phyloP scores from a whole-genome alignment of 1,140 invertebrate genomes.

The Homalodisca vitripennis region DNA sequence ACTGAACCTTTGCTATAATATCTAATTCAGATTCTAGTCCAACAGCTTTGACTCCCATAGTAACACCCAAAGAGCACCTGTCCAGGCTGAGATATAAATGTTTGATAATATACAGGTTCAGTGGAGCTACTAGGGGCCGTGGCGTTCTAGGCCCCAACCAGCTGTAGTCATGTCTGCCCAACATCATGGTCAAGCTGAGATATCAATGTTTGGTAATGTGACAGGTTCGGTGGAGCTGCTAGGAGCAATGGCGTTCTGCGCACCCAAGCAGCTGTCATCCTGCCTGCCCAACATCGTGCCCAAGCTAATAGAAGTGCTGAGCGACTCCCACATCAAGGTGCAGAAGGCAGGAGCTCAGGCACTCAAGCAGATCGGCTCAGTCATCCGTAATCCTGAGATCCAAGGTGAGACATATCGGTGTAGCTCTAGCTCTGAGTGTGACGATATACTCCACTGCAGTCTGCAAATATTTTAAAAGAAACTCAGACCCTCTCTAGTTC shows the following conservation, averaged over 20 bases:
- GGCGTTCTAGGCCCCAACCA: constrained; percentile 98
- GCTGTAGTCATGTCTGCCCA: no score
- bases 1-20: no score
- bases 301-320: constrained; percentile 95
- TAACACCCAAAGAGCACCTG: no score
- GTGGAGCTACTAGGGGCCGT: constrained; percentile 96
- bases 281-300: constrained; percentile 98
- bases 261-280: constrained; percentile 96
- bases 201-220: no score
- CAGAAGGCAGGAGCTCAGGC: constrained; percentile 95
- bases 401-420: constrained; percentile 74
- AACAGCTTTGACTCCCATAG: no score
- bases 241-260: constrained; percentile 97
- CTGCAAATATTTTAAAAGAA: no score
- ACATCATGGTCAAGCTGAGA: no score
- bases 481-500: no score
- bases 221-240: constrained; percentile 95
- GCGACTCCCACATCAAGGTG: constrained; percentile 98
- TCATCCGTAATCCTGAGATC: constrained; percentile 99
- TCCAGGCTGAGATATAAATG: no score
- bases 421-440: no score
- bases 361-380: constrained; percentile 93
- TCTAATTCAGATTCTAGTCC: no score
- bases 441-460: neutral
- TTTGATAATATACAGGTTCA: constrained; percentile 73